phyloP scores from a whole-genome alignment of 2,888 invertebrate species.

The Ashinkailepas kermadecensis region DNA sequence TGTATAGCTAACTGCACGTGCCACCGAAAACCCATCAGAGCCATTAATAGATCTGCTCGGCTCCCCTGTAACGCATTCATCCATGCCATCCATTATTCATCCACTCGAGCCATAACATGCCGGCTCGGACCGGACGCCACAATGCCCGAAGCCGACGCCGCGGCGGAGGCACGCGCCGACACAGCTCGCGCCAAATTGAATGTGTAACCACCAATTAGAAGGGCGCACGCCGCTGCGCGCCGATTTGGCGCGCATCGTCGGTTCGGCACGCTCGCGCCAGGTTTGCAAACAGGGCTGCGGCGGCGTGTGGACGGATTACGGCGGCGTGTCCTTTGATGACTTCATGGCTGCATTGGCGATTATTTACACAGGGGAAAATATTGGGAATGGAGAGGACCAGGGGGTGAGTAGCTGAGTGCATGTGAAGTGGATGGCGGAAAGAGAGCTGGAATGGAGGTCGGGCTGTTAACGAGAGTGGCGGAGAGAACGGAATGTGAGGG shows the following conservation, averaged over 20 bases:
- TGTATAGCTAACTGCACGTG: neutral
- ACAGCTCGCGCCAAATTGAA: constrained; percentile 15
- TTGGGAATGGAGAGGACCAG: neutral
- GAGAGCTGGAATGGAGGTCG: no score
- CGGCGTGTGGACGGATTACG: neutral
- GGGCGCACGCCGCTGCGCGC: neutral
- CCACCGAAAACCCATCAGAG: constrained; percentile 4
- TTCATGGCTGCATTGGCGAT: constrained; percentile 6
- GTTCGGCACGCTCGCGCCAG: neutral
- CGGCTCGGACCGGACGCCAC: neutral
- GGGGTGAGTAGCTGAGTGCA: no score
- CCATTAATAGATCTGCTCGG: constrained; percentile 11
- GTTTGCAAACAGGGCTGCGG: neutral
- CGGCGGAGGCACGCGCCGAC: neutral
- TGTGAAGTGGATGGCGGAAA: no score
- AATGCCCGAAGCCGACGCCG: neutral
- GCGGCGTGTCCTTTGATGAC: neutral
- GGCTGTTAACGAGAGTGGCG: no score
- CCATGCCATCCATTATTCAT: neutral
- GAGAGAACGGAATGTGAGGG: no score
- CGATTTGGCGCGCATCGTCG: neutral
- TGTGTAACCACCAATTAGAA: constrained; percentile 18
- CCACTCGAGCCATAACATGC: neutral
- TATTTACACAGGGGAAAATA: neutral
- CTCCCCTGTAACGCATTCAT: neutral